These are phyloP conservation scores for Papilio xuthus DNA, from an alignment of 1,140 invertebrate species.

Conservation along the genomic window DNA sequence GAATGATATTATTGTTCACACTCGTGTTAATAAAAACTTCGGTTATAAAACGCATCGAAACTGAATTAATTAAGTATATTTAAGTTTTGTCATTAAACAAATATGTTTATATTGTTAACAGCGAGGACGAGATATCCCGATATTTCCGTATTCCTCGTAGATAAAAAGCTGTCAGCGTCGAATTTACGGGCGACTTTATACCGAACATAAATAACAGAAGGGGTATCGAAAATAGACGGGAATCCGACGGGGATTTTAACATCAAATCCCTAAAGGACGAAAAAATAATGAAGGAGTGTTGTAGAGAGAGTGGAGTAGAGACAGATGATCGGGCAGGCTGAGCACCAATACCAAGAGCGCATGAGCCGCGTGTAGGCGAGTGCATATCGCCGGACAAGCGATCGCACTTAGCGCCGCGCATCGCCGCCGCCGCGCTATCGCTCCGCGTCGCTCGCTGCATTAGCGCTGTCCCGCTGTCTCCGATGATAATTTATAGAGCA, in stretches of 20 bases:
- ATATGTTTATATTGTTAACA: constrained; percentile 20
- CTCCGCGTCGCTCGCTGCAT: constrained; percentile 75
- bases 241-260: constrained; percentile 35
- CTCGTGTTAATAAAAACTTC: background rate
- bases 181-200: constrained; percentile 45
- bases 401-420: constrained; percentile 77
- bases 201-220: constrained; percentile 43
- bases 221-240: constrained; percentile 45
- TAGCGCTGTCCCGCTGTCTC: constrained; percentile 66
- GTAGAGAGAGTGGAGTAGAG: constrained; percentile 37
- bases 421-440: constrained; percentile 73
- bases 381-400: constrained; percentile 74
- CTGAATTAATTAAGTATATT: constrained; percentile 7
- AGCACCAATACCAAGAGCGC: constrained; percentile 59
- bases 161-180: constrained; percentile 34
- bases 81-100: constrained; percentile 30
- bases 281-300: constrained; percentile 62
- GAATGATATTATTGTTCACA: constrained; percentile 20
- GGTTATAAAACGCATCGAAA: background rate
- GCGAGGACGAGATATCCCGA: constrained; percentile 3
- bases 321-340: background rate
- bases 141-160: constrained; percentile 37
- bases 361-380: constrained; percentile 58
- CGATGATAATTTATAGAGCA: constrained; percentile 73
- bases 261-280: constrained; percentile 53